These are phyloP conservation scores for Plectropomus leopardus DNA, from an alignment of 2,113 vertebrate species.

Conservation along the genomic window DNA sequence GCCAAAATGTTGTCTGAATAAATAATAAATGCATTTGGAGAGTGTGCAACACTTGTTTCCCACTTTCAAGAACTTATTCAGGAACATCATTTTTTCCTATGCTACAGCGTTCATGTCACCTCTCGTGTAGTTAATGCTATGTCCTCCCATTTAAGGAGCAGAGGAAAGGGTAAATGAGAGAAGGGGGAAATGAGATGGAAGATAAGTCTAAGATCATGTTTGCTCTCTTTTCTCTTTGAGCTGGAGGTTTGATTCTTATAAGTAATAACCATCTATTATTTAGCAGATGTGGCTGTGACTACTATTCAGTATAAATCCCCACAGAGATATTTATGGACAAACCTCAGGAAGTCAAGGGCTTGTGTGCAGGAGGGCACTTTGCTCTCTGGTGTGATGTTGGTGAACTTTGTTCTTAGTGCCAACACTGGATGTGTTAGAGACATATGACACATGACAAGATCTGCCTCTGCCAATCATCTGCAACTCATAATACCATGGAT, in stretches of 20 bases:
- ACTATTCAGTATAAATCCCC: not conserved
- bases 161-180: not conserved
- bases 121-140: not conserved
- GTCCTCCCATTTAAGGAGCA: not conserved
- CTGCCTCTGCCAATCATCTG: not conserved
- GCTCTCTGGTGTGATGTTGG: not conserved
- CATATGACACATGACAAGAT: not conserved
- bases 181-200: not conserved
- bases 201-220: slow-evolving; percentile 8
- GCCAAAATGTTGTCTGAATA: too few species aligned
- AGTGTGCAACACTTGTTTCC: too few species aligned
- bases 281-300: not conserved
- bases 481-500: not conserved
- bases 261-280: not conserved
- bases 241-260: not conserved
- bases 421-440: too few species aligned
- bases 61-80: not conserved
- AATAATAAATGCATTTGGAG: too few species aligned
- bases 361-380: not conserved
- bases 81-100: not conserved
- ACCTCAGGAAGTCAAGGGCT: not conserved
- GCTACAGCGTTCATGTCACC: not conserved
- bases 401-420: slow-evolving; percentile 17
- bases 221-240: not conserved
- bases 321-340: slow-evolving; percentile 7